Percentiles rank a stretch among this genome's conserved stretches.
These are phyloP conservation scores for Diarsia mendica DNA, from an alignment of 2,888 invertebrate genomes.

Conservation along the genomic window DNA sequence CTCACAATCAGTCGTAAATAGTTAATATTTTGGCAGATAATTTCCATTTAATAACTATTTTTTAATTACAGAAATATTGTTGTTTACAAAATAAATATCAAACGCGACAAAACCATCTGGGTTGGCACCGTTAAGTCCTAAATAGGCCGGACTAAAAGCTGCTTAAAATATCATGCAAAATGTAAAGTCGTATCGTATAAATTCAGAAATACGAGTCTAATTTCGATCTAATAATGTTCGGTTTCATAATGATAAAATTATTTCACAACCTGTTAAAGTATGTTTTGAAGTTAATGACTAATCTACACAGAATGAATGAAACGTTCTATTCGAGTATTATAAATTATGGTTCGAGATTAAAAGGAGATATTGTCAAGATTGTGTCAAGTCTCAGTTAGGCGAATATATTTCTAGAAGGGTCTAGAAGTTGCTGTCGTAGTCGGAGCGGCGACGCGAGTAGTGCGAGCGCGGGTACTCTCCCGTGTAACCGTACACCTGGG, in stretches of 20 bases:
- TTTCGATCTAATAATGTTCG: slow-evolving; percentile 64
- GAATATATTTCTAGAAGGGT: slow-evolving; percentile 70
- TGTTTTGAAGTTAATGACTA: slow-evolving; percentile 74
- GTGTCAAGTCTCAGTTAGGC: slow-evolving; percentile 73
- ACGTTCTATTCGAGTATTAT: slow-evolving; percentile 72
- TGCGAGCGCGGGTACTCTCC: slow-evolving; percentile 89
- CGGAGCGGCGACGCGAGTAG: slow-evolving; percentile 92
- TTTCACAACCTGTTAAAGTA: slow-evolving; percentile 87
- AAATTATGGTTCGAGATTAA: slow-evolving; percentile 79
- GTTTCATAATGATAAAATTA: slow-evolving; percentile 77
- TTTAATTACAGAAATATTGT: slow-evolving; percentile 71
- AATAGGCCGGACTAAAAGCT: slow-evolving; percentile 88
- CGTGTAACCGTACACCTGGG: slow-evolving; percentile 89
- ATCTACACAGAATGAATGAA: slow-evolving; percentile 74
- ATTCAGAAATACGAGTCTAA: slow-evolving; percentile 77
- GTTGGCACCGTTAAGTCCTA: slow-evolving; percentile 84
- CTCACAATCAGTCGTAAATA: slow-evolving; percentile 89
- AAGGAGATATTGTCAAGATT: slow-evolving; percentile 87
- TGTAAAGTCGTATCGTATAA: slow-evolving; percentile 80
- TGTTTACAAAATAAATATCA: slow-evolving; percentile 72
- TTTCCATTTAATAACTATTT: slow-evolving; percentile 77
- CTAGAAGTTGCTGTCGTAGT: slow-evolving; percentile 95
- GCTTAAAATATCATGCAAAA: slow-evolving; percentile 80
- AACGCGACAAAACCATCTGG: slow-evolving; percentile 77
- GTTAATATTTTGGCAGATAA: slow-evolving; percentile 88